phyloP scores from a whole-genome alignment of 2,888 invertebrate genomes.

The Vesta saturnalis region DNA sequence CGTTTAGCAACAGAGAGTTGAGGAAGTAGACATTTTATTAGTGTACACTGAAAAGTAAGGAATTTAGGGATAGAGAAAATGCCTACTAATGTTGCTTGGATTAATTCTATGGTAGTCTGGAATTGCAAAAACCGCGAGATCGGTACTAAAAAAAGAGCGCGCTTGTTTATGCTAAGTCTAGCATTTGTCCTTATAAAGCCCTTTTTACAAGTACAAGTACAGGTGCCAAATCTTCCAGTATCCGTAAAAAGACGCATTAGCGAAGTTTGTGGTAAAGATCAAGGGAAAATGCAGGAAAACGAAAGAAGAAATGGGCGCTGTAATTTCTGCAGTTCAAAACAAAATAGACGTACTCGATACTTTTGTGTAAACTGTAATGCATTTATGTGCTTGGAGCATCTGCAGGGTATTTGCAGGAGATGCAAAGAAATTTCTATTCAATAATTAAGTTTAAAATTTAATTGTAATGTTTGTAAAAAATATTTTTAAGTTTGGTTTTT shows the following conservation, averaged over 20 bases:
- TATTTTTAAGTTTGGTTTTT: not conserved
- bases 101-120: not conserved
- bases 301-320: conserved; percentile 32
- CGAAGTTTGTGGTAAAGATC: conserved; percentile 35
- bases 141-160: not conserved
- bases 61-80: too few species aligned
- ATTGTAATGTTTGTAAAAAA: not conserved
- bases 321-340: conserved; percentile 34
- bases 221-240: conserved; percentile 23
- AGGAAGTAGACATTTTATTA: too few species aligned
- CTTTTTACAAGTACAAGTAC: conserved; percentile 30
- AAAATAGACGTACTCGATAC: conserved; percentile 13
- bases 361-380: not conserved
- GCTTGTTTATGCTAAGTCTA: conserved; percentile 16
- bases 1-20: too few species aligned
- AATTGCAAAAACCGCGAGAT: not conserved
- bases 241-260: conserved; percentile 31
- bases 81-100: not conserved
- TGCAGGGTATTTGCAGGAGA: not conserved
- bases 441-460: not conserved
- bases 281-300: not conserved
- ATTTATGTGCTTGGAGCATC: not conserved
- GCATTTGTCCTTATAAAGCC: conserved; percentile 32
- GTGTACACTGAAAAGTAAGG: too few species aligned
- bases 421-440: not conserved